phyloP scores from a whole-genome alignment of 2,888 invertebrate species.

The Drosophila leonis region DNA sequence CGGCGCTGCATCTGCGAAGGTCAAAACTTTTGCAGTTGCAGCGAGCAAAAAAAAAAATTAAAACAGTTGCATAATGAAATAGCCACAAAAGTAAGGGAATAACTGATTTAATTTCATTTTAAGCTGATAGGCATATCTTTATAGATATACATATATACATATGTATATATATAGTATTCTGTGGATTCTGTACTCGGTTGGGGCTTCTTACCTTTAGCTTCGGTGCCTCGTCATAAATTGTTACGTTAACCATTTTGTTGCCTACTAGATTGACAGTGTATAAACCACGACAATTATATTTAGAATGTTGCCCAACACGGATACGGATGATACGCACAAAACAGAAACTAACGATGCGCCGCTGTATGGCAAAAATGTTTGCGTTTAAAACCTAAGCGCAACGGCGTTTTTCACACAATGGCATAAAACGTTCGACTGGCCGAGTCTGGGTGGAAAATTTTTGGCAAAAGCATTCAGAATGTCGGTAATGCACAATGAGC shows the following conservation, averaged over 20 bases:
- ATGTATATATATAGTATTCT: slow-evolving; percentile 5
- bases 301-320: slow-evolving; percentile 39
- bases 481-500: slow-evolving; percentile 63
- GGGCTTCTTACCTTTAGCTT: slow-evolving; percentile 80
- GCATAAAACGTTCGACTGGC: slow-evolving; percentile 59
- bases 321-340: slow-evolving; percentile 58
- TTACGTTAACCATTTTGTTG: slow-evolving; percentile 83
- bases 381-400: slow-evolving; percentile 33
- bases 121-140: slow-evolving; percentile 58
- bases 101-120: slow-evolving; percentile 9
- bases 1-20: slow-evolving; percentile 69
- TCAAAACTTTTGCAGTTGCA: slow-evolving; percentile 65
- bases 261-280: slow-evolving; percentile 48
- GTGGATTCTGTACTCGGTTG: slow-evolving; percentile 8
- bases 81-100: slow-evolving; percentile 9
- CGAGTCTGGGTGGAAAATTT: slow-evolving; percentile 60
- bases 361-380: slow-evolving; percentile 55
- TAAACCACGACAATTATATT: slow-evolving; percentile 52
- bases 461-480: slow-evolving; percentile 58
- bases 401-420: slow-evolving; percentile 51
- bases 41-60: slow-evolving; percentile 28
- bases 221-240: slow-evolving; percentile 82
- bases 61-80: slow-evolving; percentile 67
- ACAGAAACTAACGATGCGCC: slow-evolving; percentile 47
- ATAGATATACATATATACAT: slow-evolving; percentile 42